A percentile compares a stretch with the other conserved stretches of the same genome.
phyloP scores from a whole-genome alignment of 2,797 vertebrate species.

The Macroramphosus scolopax region DNA sequence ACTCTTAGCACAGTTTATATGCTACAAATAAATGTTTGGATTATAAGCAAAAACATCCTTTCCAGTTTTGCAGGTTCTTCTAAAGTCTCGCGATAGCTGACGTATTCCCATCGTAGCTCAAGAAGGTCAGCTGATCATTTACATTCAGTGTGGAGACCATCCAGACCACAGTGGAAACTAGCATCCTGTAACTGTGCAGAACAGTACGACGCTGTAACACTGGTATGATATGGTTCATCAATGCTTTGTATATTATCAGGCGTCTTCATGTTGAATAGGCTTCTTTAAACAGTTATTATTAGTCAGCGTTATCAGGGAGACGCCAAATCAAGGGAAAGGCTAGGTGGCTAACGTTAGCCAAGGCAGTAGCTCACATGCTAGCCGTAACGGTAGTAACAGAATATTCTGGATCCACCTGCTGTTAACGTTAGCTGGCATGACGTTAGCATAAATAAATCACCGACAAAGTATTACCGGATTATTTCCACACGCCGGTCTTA shows the following conservation, averaged over 20 bases:
- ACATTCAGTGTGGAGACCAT: conserved; percentile 9
- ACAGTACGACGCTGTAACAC: not conserved
- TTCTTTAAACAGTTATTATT: not conserved
- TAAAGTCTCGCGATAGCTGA: conserved; percentile 58
- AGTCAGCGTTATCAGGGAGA: too few species aligned
- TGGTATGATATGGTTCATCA: conserved; percentile 16
- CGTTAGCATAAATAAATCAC: not conserved
- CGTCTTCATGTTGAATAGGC: rapidly evolving
- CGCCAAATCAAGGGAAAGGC: not conserved
- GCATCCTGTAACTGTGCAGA: conserved; percentile 11
- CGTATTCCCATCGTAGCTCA: not conserved
- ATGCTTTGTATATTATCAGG: rapidly evolving
- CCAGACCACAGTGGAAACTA: not conserved
- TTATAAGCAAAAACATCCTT: too few species aligned
- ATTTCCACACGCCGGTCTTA: rapidly evolving
- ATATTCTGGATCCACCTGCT: conserved; percentile 62
- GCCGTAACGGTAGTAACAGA: conserved; percentile 67
- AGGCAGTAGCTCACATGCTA: conserved; percentile 47
- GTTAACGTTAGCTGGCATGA: conserved; percentile 8
- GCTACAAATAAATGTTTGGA: too few species aligned
- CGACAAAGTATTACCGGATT: rapidly evolving
- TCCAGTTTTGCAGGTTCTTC: too few species aligned
- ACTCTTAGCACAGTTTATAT: too few species aligned
- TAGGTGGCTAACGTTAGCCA: conserved; percentile 25
- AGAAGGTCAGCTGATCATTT: conserved; percentile 65